Evolutionary conservation across 1,140 invertebrate species (phyloP).

Genomic region (Drosophila pseudoananassae): DNA sequence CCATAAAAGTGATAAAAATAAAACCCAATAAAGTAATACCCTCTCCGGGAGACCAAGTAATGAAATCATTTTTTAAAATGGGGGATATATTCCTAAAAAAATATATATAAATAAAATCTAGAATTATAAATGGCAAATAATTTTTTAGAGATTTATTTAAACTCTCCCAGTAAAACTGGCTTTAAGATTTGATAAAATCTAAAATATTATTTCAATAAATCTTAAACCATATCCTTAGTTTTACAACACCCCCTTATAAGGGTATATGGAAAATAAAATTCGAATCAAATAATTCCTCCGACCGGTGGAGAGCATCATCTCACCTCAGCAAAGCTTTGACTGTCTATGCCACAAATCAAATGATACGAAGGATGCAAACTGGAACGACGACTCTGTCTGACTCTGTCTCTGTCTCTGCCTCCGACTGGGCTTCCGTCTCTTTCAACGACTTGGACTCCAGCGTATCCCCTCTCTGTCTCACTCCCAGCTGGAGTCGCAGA

Average conservation of each 20-base stretch:
- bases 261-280: conserved; percentile 36
- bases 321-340: conserved; percentile 38
- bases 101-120: too few species aligned
- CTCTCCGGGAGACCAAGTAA: neutral
- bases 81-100: too few species aligned
- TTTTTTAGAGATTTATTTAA: too few species aligned
- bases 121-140: too few species aligned
- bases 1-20: conserved; percentile 60
- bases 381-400: conserved; percentile 53
- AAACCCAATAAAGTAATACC: neutral
- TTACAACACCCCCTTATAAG: neutral
- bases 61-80: too few species aligned
- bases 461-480: conserved; percentile 10
- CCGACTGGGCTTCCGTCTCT: conserved; percentile 1
- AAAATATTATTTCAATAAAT: too few species aligned
- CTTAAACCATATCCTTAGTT: neutral
- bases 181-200: too few species aligned
- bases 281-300: conserved; percentile 58
- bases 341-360: conserved; percentile 80
- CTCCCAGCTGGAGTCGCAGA: conserved; percentile 35
- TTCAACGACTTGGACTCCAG: conserved; percentile 19
- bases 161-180: too few species aligned
- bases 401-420: conserved; percentile 20
- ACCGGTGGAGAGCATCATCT: conserved; percentile 21
- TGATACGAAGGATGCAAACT: conserved; percentile 57